These are phyloP conservation scores for Hormiphora californensis DNA, from an alignment of 37 sponge, comb jelly and placozoan genomes.

Conservation along the genomic window DNA sequence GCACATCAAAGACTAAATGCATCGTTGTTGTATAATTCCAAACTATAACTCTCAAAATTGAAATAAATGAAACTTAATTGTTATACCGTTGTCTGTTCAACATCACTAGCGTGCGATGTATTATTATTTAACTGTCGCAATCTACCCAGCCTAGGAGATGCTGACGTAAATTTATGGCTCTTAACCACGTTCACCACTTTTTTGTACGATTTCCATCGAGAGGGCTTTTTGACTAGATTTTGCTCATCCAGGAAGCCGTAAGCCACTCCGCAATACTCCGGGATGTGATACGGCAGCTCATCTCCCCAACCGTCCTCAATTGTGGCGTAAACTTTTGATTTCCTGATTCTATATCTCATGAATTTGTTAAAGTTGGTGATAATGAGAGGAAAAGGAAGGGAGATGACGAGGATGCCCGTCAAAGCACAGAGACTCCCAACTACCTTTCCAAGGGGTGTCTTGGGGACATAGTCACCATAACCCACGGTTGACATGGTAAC, in stretches of 20 bases:
- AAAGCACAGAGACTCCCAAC: constrained; percentile 26
- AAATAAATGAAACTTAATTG: too few relatives aligned
- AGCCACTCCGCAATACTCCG: constrained; percentile 19
- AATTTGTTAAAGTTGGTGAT: constrained; percentile 55
- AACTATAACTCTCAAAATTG: too few relatives aligned
- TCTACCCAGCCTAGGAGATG: too few relatives aligned
- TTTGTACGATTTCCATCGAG: too few relatives aligned
- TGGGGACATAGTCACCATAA: constrained; percentile 45
- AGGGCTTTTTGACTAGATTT: not conserved
- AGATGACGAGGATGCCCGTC: constrained; percentile 46
- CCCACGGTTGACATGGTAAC: constrained; percentile 51
- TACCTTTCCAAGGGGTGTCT: constrained; percentile 9
- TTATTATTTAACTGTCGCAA: too few relatives aligned
- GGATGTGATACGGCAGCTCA: not conserved
- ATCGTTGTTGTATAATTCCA: too few relatives aligned
- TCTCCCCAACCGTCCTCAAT: constrained; percentile 45
- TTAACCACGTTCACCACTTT: too few relatives aligned
- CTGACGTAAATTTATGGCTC: too few relatives aligned
- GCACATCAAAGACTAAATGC: too few relatives aligned
- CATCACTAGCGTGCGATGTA: too few relatives aligned
- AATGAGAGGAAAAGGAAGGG: constrained; percentile 54
- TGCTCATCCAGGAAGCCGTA: constrained; percentile 25
- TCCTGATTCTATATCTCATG: constrained; percentile 19
- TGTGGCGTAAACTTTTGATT: constrained; percentile 42
- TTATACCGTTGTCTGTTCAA: too few relatives aligned